phyloP scores from a whole-genome alignment of 2,113 vertebrate genomes.

The Tachysurus fulvidraco region DNA sequence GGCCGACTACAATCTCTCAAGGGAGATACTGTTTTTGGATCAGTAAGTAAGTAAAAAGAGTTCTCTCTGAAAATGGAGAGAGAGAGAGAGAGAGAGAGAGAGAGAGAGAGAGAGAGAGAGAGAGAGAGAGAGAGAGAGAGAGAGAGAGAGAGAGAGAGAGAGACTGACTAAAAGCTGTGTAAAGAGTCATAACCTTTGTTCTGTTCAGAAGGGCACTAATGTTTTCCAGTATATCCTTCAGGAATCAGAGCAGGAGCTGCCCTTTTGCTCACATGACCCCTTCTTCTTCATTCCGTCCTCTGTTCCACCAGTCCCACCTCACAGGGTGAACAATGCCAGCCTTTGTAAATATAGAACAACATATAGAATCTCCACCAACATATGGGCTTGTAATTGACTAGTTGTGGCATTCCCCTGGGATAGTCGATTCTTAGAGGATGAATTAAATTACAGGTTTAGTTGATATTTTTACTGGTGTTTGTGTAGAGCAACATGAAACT shows the following conservation, averaged over 20 bases:
- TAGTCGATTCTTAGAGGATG: constrained; percentile 43
- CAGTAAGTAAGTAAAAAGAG: constrained; percentile 53
- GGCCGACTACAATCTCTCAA: constrained; percentile 43
- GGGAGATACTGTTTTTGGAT: constrained; percentile 52
- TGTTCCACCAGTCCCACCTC: constrained; percentile 37
- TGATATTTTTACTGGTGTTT: constrained; percentile 51
- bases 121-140: background rate
- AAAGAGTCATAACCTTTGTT: constrained; percentile 62
- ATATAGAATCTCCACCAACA: constrained; percentile 50
- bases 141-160: constrained; percentile 34
- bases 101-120: constrained; percentile 17
- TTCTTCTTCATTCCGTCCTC: constrained; percentile 11
- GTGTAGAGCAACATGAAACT: constrained; percentile 37
- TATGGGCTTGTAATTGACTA: constrained; percentile 54
- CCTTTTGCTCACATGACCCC: constrained; percentile 35
- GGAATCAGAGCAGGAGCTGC: constrained; percentile 51
- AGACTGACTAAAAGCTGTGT: constrained; percentile 48
- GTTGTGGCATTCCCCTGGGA: constrained; percentile 38
- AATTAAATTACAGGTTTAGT: constrained; percentile 51
- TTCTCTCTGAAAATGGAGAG: constrained; percentile 44
- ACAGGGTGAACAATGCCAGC: constrained; percentile 48
- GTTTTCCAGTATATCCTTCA: constrained; percentile 54
- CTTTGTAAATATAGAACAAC: constrained; percentile 53
- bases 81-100: background rate
- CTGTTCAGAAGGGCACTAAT: constrained; percentile 53